Conservation (phyloP, 2,113 vertebrate genomes). For the Sphyrna mokarran region DNA sequence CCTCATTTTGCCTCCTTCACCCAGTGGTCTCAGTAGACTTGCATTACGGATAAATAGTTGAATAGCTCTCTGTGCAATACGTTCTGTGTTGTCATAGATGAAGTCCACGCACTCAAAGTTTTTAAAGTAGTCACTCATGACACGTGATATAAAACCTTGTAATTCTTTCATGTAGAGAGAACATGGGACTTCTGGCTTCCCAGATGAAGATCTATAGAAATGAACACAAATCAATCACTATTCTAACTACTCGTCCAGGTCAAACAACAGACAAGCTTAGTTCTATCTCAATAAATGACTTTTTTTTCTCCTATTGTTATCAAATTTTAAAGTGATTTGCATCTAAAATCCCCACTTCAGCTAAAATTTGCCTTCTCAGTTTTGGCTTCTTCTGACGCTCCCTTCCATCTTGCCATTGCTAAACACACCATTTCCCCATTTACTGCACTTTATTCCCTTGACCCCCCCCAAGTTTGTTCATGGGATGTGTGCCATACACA, state of each 20-base stretch:
- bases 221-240: not conserved
- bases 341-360: not conserved
- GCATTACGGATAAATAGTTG: slow-evolving; percentile 83
- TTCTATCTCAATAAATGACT: not conserved
- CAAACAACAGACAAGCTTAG: not conserved
- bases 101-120: slow-evolving; percentile 87
- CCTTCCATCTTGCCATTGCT: not conserved
- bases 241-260: not conserved
- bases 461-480: not conserved
- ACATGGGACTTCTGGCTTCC: slow-evolving; percentile 79
- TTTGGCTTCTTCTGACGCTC: not conserved
- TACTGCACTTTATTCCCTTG: not conserved
- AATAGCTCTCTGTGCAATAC: slow-evolving; percentile 79
- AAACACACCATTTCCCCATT: not conserved
- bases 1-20: slow-evolving; percentile 90
- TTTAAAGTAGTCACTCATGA: slow-evolving; percentile 87
- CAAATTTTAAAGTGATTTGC: not conserved
- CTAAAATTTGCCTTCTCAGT: not conserved
- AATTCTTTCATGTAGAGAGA: slow-evolving; percentile 97
- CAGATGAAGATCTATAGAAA: slow-evolving; percentile 64
- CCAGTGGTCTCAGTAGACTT: slow-evolving; percentile 78
- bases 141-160: slow-evolving; percentile 85
- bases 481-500: no score
- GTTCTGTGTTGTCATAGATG: slow-evolving; percentile 81
- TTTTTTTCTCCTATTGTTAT: not conserved